Base-by-base conservation (phyloP, 2,113 vertebrate genomes). In the Xiphorhynchus elegans region DNA sequence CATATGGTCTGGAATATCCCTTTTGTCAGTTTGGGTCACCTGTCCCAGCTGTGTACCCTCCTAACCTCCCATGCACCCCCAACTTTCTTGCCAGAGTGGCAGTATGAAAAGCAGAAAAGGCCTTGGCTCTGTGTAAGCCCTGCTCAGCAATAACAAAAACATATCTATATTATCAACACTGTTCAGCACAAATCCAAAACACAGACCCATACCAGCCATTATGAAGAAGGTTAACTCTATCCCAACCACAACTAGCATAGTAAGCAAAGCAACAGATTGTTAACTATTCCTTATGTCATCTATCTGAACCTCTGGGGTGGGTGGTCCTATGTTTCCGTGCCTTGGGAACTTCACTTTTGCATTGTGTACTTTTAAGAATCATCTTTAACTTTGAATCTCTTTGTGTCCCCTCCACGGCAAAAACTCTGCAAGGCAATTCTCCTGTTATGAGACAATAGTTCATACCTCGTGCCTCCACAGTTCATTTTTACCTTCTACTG, bases 1-100 rank as follows among this genome's bases (percentile, higher is more conserved):
- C 18, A 19, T 3, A 5, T 8, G 55, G 8, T 52, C 21, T 69
- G 33, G 11, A 53, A 53, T 46, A 28, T 46, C 26, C 31, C 20
- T 64, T 2, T 56, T 46, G 10, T 23, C 50, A 42, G 2, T 1
- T 56, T 11, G 16, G 13, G 4, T 63, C 17, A 25, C 13, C 20
- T 31, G 13, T 37, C 31, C 42, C 35, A 37, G 17, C 75, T 73
- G 13, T 72, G 25, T 64, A 9, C 64, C 13, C 42, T 80, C 24
- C 7, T 17, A 53, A 0, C 6, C 10, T 47, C 74, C 46, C 14
- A 68, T 8, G 33, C 55, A 60, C 11, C 1, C 26, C 26, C 28
- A 42, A 21, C 3, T 5, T 12, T n/a, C 19, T 14, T n/a, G 5
- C 9, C 47, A 78, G 6, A 0, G 0, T 35, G 35, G 25, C 42